Evolutionary conservation across 1,140 invertebrate genomes (phyloP), one percentile per base, ranked within the genome.

Genomic region (Cherax destructor): DNA sequence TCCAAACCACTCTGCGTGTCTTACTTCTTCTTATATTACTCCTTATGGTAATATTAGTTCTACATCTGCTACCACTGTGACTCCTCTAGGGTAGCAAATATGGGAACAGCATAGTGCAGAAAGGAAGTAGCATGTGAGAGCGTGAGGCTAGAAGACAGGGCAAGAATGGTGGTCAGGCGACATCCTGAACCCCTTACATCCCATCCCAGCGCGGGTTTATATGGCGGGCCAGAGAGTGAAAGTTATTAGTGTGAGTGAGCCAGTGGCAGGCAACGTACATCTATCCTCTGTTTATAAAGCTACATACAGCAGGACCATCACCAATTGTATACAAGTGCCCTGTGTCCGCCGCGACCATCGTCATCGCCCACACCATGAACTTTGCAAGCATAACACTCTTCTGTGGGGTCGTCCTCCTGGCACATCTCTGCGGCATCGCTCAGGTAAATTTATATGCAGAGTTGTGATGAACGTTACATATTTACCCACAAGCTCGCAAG

Each of bases 211-310:
- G 81, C 81, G 81, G 81, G 81, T 83, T 83, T 83, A 83, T 83
- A 83, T 83, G 81, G 81, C 56, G 59, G 81, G 81, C 56, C 81
- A 41, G 81, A 83, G 81, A 83, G 81, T 83, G 81, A 83, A 83
- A 83, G 81, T 83, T 83, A 83, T 83, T 83, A 83, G 81, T 83
- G 80, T 83, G 81, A 83, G 81, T 83, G 81, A 83, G 81, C 24
- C 59, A 83, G 81, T 83, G 81, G 59, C 61, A 61, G 61, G 30
- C 81, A 83, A 83, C 81, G 81, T 83, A 49, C 81, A 69, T 61
- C 69, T 61, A 83, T 30, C 81, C 81, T 83, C 69, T 61, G 80
- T 65, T 65, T 83, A 83, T 56, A 69, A 56, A 30, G n/a, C 59
- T 80, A 21, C 81, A 83, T 80, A 21, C 81, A 83, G n/a, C 81